Conservation (phyloP, 2,113 vertebrate species). For the Corapipo altera region DNA sequence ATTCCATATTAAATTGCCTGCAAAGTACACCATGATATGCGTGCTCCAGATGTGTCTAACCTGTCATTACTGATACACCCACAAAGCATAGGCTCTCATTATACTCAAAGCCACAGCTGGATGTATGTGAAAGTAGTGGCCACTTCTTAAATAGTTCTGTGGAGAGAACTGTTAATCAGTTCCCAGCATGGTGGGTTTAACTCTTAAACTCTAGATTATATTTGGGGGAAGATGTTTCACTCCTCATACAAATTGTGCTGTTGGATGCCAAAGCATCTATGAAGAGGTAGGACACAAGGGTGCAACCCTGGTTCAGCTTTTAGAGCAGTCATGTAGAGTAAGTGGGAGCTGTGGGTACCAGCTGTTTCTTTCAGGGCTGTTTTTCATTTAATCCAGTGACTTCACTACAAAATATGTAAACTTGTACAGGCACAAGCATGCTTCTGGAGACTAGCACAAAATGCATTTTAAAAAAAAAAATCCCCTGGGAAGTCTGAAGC, state of each 20-base stretch:
- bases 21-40: neutral
- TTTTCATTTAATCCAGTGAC: neutral
- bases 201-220: neutral
- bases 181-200: neutral
- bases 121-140: neutral
- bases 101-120: neutral
- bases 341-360: neutral
- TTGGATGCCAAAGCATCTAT: neutral
- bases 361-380: neutral
- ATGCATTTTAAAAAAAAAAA: neutral
- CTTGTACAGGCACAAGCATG: neutral
- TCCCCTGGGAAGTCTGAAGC: neutral
- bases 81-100: neutral
- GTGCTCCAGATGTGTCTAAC: neutral
- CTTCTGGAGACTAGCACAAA: neutral
- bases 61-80: neutral
- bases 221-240: neutral
- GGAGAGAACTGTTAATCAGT: neutral
- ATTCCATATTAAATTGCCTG: neutral
- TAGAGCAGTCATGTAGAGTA: neutral
- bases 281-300: neutral
- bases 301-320: neutral
- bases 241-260: fast-evolving
- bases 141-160: neutral
- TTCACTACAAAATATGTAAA: neutral